Evolutionary conservation across 2,113 vertebrate species (phyloP).

Genomic region (Cariama cristata): DNA sequence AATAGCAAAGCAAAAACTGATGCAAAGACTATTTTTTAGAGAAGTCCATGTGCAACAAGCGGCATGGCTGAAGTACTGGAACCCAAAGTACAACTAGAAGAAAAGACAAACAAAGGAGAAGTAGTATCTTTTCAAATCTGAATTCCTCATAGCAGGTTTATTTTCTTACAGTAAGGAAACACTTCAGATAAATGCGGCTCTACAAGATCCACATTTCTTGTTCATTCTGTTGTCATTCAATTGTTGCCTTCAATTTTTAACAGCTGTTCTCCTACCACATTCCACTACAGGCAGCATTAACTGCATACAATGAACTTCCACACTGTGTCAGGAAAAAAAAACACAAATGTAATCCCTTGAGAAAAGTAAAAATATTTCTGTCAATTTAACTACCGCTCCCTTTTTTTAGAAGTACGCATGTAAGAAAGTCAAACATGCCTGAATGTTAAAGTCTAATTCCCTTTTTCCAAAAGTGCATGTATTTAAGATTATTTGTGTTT

Average conservation of each 20-base stretch:
- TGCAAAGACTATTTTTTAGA: not conserved
- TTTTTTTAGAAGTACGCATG: not conserved
- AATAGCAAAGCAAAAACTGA: not conserved
- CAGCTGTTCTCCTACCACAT: not conserved
- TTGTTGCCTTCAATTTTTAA: not conserved
- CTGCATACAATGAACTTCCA: no score
- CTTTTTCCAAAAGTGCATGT: not conserved
- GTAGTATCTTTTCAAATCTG: not conserved
- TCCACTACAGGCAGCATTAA: not conserved
- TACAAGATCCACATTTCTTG: not conserved
- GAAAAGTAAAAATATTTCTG: not conserved
- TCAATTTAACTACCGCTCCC: not conserved
- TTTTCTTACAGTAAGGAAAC: constrained; percentile 35
- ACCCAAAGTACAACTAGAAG: not conserved
- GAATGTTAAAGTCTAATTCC: not conserved
- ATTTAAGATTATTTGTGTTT: not conserved
- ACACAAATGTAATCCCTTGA: not conserved
- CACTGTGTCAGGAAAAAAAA: not conserved
- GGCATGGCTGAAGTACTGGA: not conserved
- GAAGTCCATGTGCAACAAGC: not conserved
- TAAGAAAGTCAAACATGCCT: not conserved
- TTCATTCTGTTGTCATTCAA: not conserved
- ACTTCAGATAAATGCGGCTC: constrained; percentile 14
- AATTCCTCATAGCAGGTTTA: not conserved
- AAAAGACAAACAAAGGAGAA: not conserved